phyloP scores from a whole-genome alignment of 2,888 invertebrate species.

The Campoletis raptor region DNA sequence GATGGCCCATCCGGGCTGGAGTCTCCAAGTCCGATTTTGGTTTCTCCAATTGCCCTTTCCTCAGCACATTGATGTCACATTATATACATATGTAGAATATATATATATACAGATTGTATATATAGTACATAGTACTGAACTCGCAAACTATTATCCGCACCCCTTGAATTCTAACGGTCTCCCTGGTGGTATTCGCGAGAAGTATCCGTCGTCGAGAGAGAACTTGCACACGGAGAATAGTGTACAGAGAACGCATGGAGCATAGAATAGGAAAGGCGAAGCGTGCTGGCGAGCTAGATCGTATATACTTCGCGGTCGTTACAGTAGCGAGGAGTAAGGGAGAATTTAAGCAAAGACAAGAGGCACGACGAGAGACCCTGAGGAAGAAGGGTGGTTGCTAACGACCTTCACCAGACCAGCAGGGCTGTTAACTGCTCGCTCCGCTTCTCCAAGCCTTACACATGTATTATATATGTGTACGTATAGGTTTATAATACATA shows the following conservation, averaged over 20 bases:
- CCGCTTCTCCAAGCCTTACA: conserved; percentile 71
- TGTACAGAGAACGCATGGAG: conserved; percentile 50
- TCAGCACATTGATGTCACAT: conserved; percentile 32
- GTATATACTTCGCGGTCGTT: conserved; percentile 58
- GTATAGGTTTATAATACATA: conserved; percentile 14
- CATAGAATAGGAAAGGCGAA: conserved; percentile 40
- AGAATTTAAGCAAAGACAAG: conserved; percentile 60
- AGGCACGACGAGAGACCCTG: conserved; percentile 55
- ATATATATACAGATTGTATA: neutral
- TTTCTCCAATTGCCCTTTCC: conserved; percentile 75
- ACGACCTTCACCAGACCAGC: conserved; percentile 82
- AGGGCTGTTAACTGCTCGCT: conserved; percentile 82
- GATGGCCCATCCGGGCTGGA: conserved; percentile 74
- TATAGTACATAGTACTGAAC: conserved; percentile 27
- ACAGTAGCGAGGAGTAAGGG: conserved; percentile 42
- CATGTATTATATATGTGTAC: neutral
- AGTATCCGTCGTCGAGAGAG: conserved; percentile 49
- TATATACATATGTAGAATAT: neutral
- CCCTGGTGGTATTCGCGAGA: conserved; percentile 37
- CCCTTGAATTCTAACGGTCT: conserved; percentile 56
- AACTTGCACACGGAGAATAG: conserved; percentile 39
- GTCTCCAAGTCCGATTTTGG: conserved; percentile 75
- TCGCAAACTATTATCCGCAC: conserved; percentile 68
- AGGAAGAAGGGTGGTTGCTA: conserved; percentile 78
- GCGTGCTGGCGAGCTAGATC: conserved; percentile 29